A percentile compares a stretch with the other conserved stretches of the same genome.
Conservation (phyloP, 2,113 vertebrate species). For the Prunella fulvescens region DNA sequence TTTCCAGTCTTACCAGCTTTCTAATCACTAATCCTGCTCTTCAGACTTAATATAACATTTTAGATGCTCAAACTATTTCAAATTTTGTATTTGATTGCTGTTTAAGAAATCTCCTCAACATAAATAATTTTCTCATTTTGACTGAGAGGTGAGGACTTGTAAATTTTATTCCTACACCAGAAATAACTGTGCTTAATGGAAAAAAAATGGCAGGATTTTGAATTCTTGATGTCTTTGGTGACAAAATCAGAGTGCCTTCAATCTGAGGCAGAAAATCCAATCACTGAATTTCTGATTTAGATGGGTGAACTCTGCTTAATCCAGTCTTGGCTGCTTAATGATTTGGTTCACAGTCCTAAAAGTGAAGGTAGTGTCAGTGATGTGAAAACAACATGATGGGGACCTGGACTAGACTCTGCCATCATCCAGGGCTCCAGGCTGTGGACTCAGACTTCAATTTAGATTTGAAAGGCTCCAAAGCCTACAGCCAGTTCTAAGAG, state of each 20-base stretch:
- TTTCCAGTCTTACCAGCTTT: not conserved
- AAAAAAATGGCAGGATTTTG: not conserved
- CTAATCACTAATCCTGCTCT: not conserved
- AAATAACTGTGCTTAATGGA: not conserved
- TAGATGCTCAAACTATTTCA: not conserved
- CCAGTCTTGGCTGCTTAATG: not conserved
- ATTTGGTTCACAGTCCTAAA: not conserved
- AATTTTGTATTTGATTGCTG: not conserved
- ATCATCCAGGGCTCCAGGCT: not conserved
- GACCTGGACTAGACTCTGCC: not conserved
- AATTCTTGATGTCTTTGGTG: not conserved
- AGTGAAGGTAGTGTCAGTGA: not conserved
- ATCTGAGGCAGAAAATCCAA: not conserved
- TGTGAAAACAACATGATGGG: not conserved
- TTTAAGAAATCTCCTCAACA: not conserved
- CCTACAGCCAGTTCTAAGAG: not conserved
- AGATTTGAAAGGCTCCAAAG: not conserved
- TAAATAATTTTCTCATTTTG: not conserved
- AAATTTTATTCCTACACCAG: not conserved
- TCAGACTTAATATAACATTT: not conserved
- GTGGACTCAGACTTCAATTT: not conserved
- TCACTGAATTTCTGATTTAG: not conserved
- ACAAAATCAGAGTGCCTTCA: not conserved
- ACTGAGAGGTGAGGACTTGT: not conserved
- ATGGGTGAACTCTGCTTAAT: not conserved